Evolutionary conservation across 1,140 invertebrate species (phyloP).

Genomic region (Yoshiicerus persimilis): DNA sequence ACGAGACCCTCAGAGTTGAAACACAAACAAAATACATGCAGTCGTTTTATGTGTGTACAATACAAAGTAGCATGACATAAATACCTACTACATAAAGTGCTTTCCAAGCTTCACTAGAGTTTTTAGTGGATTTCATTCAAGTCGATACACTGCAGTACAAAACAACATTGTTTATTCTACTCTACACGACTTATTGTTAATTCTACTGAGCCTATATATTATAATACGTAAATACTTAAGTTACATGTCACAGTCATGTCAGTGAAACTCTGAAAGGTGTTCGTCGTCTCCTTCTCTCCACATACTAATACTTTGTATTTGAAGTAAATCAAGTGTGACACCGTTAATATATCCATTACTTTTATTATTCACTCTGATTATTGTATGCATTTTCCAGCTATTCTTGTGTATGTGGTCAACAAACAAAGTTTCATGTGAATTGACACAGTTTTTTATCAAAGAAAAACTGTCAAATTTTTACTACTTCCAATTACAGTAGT

Average conservation of each 20-base stretch:
- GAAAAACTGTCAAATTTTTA: neutral
- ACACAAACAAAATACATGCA: neutral
- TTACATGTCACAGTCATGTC: neutral
- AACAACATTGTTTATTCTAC: neutral
- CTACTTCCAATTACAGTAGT: neutral
- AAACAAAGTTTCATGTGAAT: neutral
- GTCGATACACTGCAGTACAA: neutral
- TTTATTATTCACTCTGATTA: neutral
- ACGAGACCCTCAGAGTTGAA: neutral
- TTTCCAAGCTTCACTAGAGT: neutral
- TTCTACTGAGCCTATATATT: neutral
- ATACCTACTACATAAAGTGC: neutral
- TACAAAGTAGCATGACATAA: neutral
- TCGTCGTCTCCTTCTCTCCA: neutral
- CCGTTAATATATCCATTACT: neutral
- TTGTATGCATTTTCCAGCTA: neutral
- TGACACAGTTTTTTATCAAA: neutral
- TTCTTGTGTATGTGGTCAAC: neutral
- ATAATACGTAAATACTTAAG: too few species aligned
- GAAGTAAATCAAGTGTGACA: neutral
- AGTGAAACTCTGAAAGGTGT: neutral
- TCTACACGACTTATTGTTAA: neutral
- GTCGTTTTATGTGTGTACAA: neutral
- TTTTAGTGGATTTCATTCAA: slow-evolving; percentile 16
- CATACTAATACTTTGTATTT: neutral